phyloP scores from a whole-genome alignment of 2,888 invertebrate species.

The Lysandra bellargus region DNA sequence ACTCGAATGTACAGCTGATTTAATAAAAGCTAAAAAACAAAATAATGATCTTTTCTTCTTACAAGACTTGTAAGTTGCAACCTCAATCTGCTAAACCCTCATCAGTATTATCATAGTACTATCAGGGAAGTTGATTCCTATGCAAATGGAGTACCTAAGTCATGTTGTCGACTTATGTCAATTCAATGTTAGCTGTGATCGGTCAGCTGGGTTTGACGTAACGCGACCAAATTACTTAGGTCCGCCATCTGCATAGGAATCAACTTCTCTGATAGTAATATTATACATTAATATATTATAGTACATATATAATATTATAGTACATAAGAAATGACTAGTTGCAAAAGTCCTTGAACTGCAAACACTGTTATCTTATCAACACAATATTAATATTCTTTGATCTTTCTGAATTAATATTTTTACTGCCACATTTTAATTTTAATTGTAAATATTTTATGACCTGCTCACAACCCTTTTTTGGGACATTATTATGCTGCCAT shows the following conservation, averaged over 20 bases:
- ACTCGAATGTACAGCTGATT: conserved; percentile 82
- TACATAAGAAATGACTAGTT: not conserved
- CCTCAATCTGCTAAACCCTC: not conserved
- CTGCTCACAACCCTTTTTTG: too few species aligned
- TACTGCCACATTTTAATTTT: not conserved
- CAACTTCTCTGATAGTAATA: too few species aligned
- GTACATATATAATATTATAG: too few species aligned
- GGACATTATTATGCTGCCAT: not conserved
- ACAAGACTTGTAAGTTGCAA: conserved; percentile 31
- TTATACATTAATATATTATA: too few species aligned
- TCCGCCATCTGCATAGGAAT: too few species aligned
- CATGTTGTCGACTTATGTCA: too few species aligned
- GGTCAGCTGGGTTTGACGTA: too few species aligned
- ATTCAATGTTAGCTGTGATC: too few species aligned
- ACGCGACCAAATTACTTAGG: too few species aligned
- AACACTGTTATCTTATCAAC: not conserved
- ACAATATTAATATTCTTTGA: not conserved
- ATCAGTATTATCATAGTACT: not conserved
- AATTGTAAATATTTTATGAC: too few species aligned
- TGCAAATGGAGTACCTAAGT: too few species aligned
- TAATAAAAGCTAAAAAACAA: conserved; percentile 78
- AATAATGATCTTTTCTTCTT: conserved; percentile 47
- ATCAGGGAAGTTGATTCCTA: too few species aligned
- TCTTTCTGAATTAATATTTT: not conserved
- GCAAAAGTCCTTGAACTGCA: not conserved